phyloP scores from a whole-genome alignment of 2,113 vertebrate species.

The Halichoerus grypus region DNA sequence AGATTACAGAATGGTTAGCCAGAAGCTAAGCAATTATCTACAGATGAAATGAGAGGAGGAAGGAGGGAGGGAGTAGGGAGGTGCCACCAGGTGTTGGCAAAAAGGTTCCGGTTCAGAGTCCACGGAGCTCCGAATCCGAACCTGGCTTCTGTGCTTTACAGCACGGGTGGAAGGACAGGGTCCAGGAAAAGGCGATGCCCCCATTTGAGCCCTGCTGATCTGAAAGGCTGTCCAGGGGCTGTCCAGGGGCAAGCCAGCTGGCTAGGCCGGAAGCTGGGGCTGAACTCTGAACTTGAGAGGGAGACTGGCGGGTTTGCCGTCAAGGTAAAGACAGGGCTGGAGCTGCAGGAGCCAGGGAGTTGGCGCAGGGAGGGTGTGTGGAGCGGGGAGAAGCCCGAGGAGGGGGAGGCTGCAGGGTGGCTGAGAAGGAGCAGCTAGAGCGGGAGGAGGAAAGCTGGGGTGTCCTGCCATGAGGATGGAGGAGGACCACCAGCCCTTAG shows the following conservation, averaged over 20 bases:
- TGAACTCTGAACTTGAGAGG: not conserved
- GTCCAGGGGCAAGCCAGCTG: not conserved
- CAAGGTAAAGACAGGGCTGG: not conserved
- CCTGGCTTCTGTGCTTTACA: not conserved
- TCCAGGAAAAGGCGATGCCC: no score
- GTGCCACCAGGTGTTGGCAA: not conserved
- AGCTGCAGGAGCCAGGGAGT: no score
- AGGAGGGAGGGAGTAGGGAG: not conserved
- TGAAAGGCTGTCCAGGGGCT: not conserved
- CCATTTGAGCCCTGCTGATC: not conserved
- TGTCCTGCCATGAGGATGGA: accelerated
- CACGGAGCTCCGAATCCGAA: not conserved
- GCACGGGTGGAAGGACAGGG: not conserved
- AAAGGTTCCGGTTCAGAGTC: not conserved
- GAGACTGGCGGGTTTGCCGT: not conserved
- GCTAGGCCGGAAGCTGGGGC: not conserved
- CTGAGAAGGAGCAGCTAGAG: not conserved
- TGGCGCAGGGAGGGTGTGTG: no score
- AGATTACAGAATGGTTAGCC: not conserved
- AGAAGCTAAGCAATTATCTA: not conserved
- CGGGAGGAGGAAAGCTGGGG: not conserved
- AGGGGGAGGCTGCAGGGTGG: not conserved
- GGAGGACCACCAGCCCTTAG: not conserved
- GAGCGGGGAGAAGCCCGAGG: not conserved
- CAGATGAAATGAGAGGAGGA: not conserved